phyloP scores from a whole-genome alignment of 2,888 invertebrate species.

The Tenthredo mesomela region DNA sequence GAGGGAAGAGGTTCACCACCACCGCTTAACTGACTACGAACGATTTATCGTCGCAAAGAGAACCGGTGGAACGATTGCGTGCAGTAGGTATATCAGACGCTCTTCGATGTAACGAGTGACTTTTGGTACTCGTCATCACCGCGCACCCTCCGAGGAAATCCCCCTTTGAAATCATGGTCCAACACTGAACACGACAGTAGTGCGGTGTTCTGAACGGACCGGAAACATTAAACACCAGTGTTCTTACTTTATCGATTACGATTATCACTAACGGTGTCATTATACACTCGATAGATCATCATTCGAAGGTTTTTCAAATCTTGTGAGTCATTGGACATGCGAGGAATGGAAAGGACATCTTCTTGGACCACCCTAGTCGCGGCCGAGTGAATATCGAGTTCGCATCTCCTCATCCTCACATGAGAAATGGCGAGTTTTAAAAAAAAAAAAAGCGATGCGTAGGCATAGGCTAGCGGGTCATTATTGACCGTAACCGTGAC shows the following conservation, averaged over 20 bases:
- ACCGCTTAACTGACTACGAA: slow-evolving; percentile 24
- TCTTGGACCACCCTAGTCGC: neutral
- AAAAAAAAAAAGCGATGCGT: neutral
- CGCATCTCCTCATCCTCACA: neutral
- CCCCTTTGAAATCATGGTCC: neutral
- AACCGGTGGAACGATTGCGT: slow-evolving; percentile 48
- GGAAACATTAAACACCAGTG: neutral
- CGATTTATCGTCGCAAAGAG: slow-evolving; percentile 46
- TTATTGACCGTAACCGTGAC: slow-evolving; percentile 35
- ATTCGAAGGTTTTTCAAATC: neutral
- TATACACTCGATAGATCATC: neutral
- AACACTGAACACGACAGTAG: neutral
- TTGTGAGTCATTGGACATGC: neutral
- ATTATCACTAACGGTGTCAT: neutral
- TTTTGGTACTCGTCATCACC: neutral
- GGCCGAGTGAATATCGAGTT: neutral
- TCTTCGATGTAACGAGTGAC: slow-evolving; percentile 25
- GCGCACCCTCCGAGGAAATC: neutral
- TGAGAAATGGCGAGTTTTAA: neutral
- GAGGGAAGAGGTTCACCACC: slow-evolving; percentile 30
- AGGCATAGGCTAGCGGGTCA: neutral
- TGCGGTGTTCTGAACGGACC: neutral
- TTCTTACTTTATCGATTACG: neutral
- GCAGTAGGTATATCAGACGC: slow-evolving; percentile 18
- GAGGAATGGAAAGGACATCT: neutral